These are phyloP conservation scores for Rhinolophus sinicus DNA, from an alignment of 2,113 vertebrate genomes.

Conservation along the genomic window DNA sequence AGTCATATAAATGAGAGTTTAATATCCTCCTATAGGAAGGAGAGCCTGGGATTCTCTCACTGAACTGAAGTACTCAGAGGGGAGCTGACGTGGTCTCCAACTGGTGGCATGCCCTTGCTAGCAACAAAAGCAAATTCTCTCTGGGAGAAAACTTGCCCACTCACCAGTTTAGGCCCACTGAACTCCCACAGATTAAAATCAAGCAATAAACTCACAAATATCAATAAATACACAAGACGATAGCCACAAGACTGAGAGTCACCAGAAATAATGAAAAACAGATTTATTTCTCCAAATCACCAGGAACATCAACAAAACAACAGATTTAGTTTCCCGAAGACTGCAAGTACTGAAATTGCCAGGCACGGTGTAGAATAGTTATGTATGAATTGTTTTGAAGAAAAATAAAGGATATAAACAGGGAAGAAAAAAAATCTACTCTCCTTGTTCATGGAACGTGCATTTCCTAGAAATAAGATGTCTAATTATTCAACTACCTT, in stretches of 20 bases:
- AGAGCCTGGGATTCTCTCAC: background rate
- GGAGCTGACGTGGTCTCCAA: background rate
- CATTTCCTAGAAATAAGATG: conserved; percentile 28
- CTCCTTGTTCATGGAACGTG: conserved; percentile 9
- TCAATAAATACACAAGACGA: conserved; percentile 15
- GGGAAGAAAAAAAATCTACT: conserved; percentile 18
- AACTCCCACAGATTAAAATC: conserved; percentile 27
- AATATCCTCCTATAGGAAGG: background rate
- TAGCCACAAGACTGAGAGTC: background rate
- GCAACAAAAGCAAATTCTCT: conserved; percentile 27
- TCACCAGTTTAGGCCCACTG: background rate
- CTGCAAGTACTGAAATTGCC: conserved; percentile 2
- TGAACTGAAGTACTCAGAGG: background rate
- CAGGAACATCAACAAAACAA: background rate
- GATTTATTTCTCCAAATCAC: conserved; percentile 28
- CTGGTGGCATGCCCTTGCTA: background rate
- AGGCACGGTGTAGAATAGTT: background rate
- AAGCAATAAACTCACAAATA: conserved; percentile 43
- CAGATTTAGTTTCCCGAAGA: background rate
- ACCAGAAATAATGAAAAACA: conserved; percentile 42
- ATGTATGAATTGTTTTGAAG: background rate
- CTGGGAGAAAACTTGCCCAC: background rate
- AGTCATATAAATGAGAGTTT: conserved; percentile 14
- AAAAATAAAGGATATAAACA: conserved; percentile 2
- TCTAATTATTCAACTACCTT: conserved; percentile 31